Conservation (phyloP, 2,797 vertebrate species). For the Leptatherina wallacei region DNA sequence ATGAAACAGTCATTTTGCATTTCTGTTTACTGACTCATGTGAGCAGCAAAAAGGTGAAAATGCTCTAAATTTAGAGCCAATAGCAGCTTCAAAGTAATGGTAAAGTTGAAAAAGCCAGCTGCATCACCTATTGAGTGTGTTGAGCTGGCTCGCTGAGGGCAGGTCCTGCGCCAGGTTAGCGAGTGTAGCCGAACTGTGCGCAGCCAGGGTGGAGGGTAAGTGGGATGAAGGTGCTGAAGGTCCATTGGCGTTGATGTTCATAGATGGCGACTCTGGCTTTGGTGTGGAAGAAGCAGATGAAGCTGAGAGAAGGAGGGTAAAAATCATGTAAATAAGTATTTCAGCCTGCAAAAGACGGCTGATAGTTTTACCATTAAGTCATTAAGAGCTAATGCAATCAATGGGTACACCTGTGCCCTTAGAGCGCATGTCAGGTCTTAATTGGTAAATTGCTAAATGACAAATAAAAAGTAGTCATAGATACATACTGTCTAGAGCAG, state of each 20-base stretch:
- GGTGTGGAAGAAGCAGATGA: slow-evolving; percentile 86
- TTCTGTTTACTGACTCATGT: background rate
- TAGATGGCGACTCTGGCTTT: slow-evolving; percentile 89
- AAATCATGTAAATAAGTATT: background rate
- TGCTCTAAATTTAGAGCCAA: too few relatives aligned
- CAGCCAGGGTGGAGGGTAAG: slow-evolving; percentile 81
- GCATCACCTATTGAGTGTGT: slow-evolving; percentile 90
- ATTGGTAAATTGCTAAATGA: background rate
- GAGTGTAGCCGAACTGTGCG: slow-evolving; percentile 82
- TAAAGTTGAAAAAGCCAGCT: background rate
- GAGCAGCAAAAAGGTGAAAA: background rate
- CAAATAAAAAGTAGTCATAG: background rate
- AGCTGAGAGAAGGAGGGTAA: slow-evolving; percentile 70
- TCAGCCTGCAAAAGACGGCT: background rate
- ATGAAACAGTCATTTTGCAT: background rate
- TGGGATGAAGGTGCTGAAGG: slow-evolving; percentile 82
- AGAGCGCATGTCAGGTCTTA: background rate
- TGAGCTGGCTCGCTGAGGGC: slow-evolving; percentile 85
- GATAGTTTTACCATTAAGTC: background rate
- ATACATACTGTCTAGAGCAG: slow-evolving; percentile 91
- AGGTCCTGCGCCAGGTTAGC: slow-evolving; percentile 88
- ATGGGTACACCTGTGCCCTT: background rate
- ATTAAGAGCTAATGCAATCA: background rate
- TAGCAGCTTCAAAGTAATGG: background rate
- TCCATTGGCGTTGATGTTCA: slow-evolving; percentile 83